Evolutionary conservation across 2,888 invertebrate genomes (phyloP), one percentile per base, ranked within the genome.

Genomic region (Villa cingulata): DNA sequence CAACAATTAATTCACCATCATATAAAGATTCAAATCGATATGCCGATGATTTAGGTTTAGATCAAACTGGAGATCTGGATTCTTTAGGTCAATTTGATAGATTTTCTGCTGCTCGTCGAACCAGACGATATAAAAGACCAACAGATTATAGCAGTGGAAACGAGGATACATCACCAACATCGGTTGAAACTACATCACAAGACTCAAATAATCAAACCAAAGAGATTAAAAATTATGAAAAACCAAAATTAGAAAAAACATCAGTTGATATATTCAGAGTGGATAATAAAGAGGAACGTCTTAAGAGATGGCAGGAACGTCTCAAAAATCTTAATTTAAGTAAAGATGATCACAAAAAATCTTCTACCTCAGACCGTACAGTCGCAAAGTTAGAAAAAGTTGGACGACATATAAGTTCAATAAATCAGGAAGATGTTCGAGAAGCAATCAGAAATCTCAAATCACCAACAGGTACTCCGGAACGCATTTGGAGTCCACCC

Each of bases 31-130:
- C 50, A 16, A 42, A 38, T 47, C 10, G 37, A n/a, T 44, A 37
- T 7, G 27, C n/a, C 16, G 37, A 48, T 43, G 4, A 34, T 47
- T 2, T 51, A 77, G 34, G 48, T 29, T 36, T 40, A 5, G 49
- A 54, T 38, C 42, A 52, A 38, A 44, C 44, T 17, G 62, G 62
- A 10, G 54, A 58, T 7, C 17, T 66, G 34, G 78, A 78, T 54
- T 71, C 73, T 15, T 65, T 83, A 39, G 83, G 83, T 1, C 81
- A 86, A 57, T 91, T 91, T 54, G 88, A 91, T 62, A 74, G 91
- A 55, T 86, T 84, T 60, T 86, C 89, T 1, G 80, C 85, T 4
- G 78, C 86, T 0, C 74, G 91, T 55, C 73, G 88, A 55, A 91
- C 90, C 1, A 74, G 89, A 50, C 72, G 90, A 38, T 88, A 87